Evolutionary conservation across 1,140 invertebrate genomes (phyloP), one percentile per base, ranked within the genome.

Genomic region (Meteorus sp.): DNA sequence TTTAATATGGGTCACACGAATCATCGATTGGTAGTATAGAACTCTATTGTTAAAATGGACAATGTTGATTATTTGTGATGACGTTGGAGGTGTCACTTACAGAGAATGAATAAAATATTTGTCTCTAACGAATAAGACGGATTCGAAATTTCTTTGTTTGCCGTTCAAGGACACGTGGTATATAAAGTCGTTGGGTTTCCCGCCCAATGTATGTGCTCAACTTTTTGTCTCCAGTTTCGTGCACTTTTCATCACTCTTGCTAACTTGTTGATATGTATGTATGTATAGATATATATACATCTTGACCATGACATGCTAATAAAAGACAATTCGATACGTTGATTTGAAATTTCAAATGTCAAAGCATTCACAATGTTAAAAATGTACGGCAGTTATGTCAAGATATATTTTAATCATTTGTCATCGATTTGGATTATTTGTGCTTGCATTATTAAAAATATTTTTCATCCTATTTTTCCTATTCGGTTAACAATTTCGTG

Each of bases 221-320:
- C 13, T 54, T 54, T 51, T 58, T 48, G 55, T 58, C 23, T 43
- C 11, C 23, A 50, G 56, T 51, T 58, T 53, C 39, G 50, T 43
- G 50, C 31, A 17, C 23, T 41, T 55, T 20, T 51, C 22, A 35
- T 41, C 27, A 15, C 4, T 29, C 52, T 59, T 33, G n/a, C 39
- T 2, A 31, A 19, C 37, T 19, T 23, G 33, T 15, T 27, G 15
- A 15, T 7, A n/a, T 47, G 9, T 23, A n/a, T n/a, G n/a, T n/a
- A n/a, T n/a, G n/a, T n/a, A n/a, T n/a, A n/a, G n/a, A n/a, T n/a
- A n/a, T n/a, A n/a, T n/a, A n/a, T 41, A 53, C 60, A 55, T 62
- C 19, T 67, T 72, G 75, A 68, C 75, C 74, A 73, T 76, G 75
- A 77, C 75, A 76, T 73, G 75, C 75, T 73, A 77, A 76, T 75